phyloP scores from a whole-genome alignment of 2,113 vertebrate species.

The Microcebus griseorufus region DNA sequence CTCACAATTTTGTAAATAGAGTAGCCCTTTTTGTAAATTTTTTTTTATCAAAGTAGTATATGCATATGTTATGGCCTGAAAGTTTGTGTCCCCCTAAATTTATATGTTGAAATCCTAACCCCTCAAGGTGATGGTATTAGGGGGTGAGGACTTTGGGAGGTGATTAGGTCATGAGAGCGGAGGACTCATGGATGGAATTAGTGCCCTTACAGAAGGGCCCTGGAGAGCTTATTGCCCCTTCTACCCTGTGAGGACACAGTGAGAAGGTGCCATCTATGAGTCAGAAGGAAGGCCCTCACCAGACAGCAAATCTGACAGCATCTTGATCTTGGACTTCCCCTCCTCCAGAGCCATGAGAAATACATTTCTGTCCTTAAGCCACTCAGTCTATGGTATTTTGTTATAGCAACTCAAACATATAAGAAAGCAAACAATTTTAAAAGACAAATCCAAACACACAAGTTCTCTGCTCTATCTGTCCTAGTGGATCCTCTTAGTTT shows the following conservation, averaged over 20 bases:
- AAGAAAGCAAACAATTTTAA: neutral
- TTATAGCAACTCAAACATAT: neutral
- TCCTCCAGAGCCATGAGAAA: neutral
- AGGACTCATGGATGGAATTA: neutral
- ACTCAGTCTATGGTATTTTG: neutral
- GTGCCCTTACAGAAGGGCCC: neutral
- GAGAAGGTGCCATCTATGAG: neutral
- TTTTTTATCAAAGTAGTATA: neutral
- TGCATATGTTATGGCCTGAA: neutral
- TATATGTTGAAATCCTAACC: neutral
- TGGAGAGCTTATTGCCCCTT: neutral
- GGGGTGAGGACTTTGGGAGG: too few species aligned
- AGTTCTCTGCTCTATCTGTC: neutral
- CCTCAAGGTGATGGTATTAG: neutral
- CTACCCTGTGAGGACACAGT: neutral
- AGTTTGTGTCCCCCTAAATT: neutral
- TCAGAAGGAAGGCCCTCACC: neutral
- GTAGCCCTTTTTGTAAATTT: neutral
- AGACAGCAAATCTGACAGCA: neutral
- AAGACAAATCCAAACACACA: neutral
- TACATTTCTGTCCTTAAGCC: neutral
- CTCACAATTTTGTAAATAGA: slow-evolving; percentile 15
- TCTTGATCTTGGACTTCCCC: neutral
- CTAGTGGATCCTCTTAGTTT: neutral
- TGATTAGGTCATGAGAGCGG: neutral